A percentile compares a stretch with the other conserved stretches of the same genome.
Conservation (phyloP, 1,140 invertebrate genomes). For the Plodia interpunctella region DNA sequence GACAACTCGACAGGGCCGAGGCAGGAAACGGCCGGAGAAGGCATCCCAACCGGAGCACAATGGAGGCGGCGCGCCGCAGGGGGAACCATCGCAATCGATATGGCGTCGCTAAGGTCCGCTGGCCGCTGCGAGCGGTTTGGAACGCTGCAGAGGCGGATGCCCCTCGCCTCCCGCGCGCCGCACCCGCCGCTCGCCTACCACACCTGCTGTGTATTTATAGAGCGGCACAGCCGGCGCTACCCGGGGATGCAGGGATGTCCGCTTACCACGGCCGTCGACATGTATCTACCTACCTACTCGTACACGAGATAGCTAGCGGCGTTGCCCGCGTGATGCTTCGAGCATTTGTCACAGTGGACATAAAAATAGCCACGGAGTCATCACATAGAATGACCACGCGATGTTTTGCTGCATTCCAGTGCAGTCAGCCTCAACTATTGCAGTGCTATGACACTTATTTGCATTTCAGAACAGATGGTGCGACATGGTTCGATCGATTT, state of each 20-base stretch:
- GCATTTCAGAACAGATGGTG: background rate
- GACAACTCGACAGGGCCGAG: conserved; percentile 49
- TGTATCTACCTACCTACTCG: conserved; percentile 31
- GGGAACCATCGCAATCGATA: conserved; percentile 75
- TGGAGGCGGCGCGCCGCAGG: conserved; percentile 68
- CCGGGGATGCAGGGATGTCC: conserved; percentile 63
- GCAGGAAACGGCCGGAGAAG: conserved; percentile 68
- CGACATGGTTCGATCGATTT: background rate
- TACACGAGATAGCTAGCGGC: conserved; percentile 21
- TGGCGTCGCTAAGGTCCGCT: conserved; percentile 74
- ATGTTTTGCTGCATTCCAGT: background rate
- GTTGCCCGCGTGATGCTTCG: conserved; percentile 22
- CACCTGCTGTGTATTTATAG: conserved; percentile 75
- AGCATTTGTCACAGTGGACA: conserved; percentile 51
- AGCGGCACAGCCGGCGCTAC: conserved; percentile 54
- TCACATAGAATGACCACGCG: conserved; percentile 12
- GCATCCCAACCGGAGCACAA: conserved; percentile 67
- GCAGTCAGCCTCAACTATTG: background rate
- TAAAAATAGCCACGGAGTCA: conserved; percentile 51
- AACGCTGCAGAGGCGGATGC: conserved; percentile 69
- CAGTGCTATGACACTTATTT: background rate
- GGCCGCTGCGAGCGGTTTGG: conserved; percentile 68
- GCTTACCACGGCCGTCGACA: conserved; percentile 47
- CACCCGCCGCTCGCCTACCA: conserved; percentile 47
- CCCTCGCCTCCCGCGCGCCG: conserved; percentile 47